Base-by-base conservation (phyloP, 2,113 vertebrate genomes). In the Siniperca knerii region DNA sequence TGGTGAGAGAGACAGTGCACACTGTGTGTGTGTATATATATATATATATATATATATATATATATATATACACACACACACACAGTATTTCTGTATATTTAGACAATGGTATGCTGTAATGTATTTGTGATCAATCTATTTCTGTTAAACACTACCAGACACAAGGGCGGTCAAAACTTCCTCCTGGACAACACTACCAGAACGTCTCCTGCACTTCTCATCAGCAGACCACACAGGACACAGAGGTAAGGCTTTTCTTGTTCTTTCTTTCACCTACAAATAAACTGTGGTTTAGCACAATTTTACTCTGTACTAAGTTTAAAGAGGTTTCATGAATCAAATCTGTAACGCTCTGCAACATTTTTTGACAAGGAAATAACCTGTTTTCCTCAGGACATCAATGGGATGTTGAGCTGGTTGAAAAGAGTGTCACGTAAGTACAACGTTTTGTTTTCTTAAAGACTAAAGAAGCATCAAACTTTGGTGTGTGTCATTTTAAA, bases 401-500 rank as follows among this genome's bases (percentile, higher is more conserved):
- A 15, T 1, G 37, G 1, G 46, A 81, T 92, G 75, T 12, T 93
- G 71, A 82, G 57, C 60, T 93, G 93, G 94, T 40, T 94, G 64
- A 87, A 69, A 76, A 80, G 29, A 42, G 48, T 86, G 25, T 89
- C 83, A 71, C 87, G 94, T 94, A 77, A 89, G 92, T 80, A 5
- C 4, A 57, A 35, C 6, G 12, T 62, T 8, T 4, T 13, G 0
- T 66, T 61, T 70, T 58, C 11, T 54, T 40, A 40, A 54, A 29
- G 12, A 33, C 10, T 50, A 15, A 62, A 33, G 42, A 62, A n/a
- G n/a, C n/a, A n/a, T n/a, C n/a, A n/a, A n/a, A n/a, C n/a, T 23
- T 33, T 61, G 5, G 4, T 52, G 25, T 33, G 44, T 57, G 52
- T 23, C 21, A 15, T 55, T 55, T 37, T 20, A 2, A 8, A 40